A percentile compares a stretch with the other conserved stretches of the same genome.
These are phyloP conservation scores for Scalopus aquaticus DNA, from an alignment of 2,113 vertebrate species.

Conservation along the genomic window DNA sequence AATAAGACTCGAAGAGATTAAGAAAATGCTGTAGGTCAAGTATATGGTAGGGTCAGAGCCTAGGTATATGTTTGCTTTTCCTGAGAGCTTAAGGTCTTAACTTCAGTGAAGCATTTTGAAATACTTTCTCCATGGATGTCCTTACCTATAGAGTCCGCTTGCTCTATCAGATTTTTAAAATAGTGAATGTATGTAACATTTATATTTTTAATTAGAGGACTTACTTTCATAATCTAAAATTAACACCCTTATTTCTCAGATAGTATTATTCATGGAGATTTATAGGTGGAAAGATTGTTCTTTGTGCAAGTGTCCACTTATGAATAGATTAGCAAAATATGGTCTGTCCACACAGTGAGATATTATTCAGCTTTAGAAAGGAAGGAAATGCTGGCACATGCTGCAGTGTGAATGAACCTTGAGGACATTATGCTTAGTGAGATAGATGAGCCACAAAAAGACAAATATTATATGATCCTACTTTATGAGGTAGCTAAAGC, in stretches of 20 bases:
- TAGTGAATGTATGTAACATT: not conserved
- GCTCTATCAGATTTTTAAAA: not conserved
- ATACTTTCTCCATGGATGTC: not conserved
- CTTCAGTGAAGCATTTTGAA: not conserved
- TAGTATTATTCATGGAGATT: not conserved
- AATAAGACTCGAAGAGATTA: not conserved
- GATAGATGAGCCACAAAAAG: not conserved
- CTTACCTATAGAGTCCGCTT: not conserved
- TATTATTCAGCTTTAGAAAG: not conserved
- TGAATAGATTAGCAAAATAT: not conserved
- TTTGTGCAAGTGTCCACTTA: not conserved
- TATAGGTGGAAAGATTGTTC: too few species aligned
- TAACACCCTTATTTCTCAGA: not conserved
- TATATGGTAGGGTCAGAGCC: not conserved
- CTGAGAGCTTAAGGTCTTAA: not conserved
- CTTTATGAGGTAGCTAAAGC: accelerated
- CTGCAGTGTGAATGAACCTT: not conserved
- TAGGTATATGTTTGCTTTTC: not conserved
- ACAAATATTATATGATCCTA: not conserved
- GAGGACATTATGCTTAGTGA: not conserved
- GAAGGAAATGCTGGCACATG: not conserved
- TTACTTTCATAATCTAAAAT: not conserved
- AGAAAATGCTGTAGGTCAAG: not conserved
- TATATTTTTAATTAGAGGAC: not conserved
- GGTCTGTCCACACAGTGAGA: not conserved